Evolutionary conservation across 2,888 invertebrate genomes (phyloP).

Genomic region (Phania funesta): DNA sequence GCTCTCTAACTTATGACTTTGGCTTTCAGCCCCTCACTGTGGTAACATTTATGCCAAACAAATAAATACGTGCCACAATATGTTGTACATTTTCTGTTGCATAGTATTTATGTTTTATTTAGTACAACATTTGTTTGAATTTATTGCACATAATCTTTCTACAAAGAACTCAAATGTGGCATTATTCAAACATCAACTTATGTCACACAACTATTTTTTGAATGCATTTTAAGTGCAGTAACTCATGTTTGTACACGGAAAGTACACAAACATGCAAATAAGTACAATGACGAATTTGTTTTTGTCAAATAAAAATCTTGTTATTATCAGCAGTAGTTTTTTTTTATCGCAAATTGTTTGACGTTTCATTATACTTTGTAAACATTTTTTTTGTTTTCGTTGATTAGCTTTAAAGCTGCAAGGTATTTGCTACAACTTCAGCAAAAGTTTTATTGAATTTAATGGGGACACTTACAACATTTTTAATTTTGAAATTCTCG

Average conservation of each 20-base stretch:
- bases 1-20: too few relatives aligned
- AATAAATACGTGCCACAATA: background rate
- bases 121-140: background rate
- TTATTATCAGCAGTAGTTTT: too few relatives aligned
- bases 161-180: slow-evolving; percentile 52
- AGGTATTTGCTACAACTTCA: too few relatives aligned
- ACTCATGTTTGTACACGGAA: slow-evolving; percentile 5
- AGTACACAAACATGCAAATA: background rate
- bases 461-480: too few relatives aligned
- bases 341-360: too few relatives aligned
- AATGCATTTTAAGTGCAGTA: slow-evolving; percentile 50
- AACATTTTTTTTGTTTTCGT: too few relatives aligned
- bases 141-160: slow-evolving; percentile 27
- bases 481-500: too few relatives aligned
- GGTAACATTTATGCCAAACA: background rate
- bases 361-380: too few relatives aligned
- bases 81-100: background rate
- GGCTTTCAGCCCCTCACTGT: slow-evolving; percentile 10
- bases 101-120: background rate
- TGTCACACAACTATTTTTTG: slow-evolving; percentile 49
- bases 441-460: too few relatives aligned
- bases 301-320: background rate
- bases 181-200: slow-evolving; percentile 49
- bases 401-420: too few relatives aligned
- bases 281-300: background rate